Evolutionary conservation across 2,888 invertebrate genomes (phyloP), one percentile per base, ranked within the genome.

Genomic region (Calliphora vomitoria): DNA sequence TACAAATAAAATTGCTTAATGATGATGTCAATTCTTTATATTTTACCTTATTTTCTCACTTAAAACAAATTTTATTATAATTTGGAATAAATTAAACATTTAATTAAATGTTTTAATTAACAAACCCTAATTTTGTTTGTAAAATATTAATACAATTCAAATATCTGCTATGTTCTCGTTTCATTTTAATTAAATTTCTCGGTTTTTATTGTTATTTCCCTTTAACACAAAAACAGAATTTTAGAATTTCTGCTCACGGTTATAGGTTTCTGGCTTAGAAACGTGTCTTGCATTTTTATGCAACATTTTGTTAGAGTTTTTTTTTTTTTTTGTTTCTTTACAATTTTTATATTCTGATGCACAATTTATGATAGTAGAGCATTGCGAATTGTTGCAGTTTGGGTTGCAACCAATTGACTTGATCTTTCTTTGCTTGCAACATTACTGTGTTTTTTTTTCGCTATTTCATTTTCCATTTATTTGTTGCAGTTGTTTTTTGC

Each of bases 301-400:
- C 41, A 35, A 60, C 66, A 35, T 31, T 68, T 72, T 47, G 25
- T 64, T 55, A 8, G 44, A 11, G 10, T 10, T 44, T 44, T 0
- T 44, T 66, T 60, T 47, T 8, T 0, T 74, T 5, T 18, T 4
- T 18, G 5, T 25, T 31, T n/a, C n/a, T n/a, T 44, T 0, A 8
- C n/a, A 18, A 55, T 55, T 58, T 74, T 20, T 78, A 47, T 50
- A 58, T 60, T 60, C 64, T 66, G 85, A 79, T 85, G 87, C 84
- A 85, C 84, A 85, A 85, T 85, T 85, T 87, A 87, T 87, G 87
- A 87, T 87, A 85, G 87, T 75, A 75, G 87, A 85, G 87, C 87
- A 87, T 75, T 74, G 82, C 85, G 79, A 87, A 87, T 87, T 78
- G 84, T 78, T 69, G 69, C 15, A 35, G 50, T 25, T 55, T 35